These are phyloP conservation scores for Eristalinus aeneus DNA, from an alignment of 2,888 invertebrate genomes.

Conservation along the genomic window DNA sequence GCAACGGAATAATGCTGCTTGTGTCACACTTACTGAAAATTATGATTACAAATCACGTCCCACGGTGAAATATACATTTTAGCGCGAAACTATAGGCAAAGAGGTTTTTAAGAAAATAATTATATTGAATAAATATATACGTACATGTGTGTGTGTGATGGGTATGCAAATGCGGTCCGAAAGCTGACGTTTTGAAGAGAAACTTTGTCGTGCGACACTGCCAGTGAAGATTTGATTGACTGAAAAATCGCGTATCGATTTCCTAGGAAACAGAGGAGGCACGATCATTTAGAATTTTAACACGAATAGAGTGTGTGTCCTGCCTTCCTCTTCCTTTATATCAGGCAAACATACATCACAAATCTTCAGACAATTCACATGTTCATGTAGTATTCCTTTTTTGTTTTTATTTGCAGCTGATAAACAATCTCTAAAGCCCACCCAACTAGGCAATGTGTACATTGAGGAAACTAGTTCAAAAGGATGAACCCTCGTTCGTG, in stretches of 20 bases:
- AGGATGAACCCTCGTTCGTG: constrained; percentile 73
- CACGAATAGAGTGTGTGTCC: background rate
- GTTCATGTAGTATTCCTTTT: constrained; percentile 29
- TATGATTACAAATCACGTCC: constrained; percentile 53
- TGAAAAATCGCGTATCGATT: constrained; percentile 42
- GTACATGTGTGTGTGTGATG: constrained; percentile 7
- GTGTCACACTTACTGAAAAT: constrained; percentile 49
- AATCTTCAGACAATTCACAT: background rate
- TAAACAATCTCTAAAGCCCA: constrained; percentile 77
- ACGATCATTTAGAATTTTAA: constrained; percentile 19
- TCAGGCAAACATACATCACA: background rate
- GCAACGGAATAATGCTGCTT: constrained; percentile 8
- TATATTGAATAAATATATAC: constrained; percentile 16
- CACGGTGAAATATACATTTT: constrained; percentile 44
- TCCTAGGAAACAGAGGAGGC: constrained; percentile 51
- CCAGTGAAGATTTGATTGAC: constrained; percentile 53
- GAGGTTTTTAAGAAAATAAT: constrained; percentile 40
- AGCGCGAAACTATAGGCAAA: constrained; percentile 46
- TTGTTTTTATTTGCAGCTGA: constrained; percentile 72
- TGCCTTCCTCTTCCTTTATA: constrained; percentile 3
- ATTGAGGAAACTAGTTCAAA: constrained; percentile 79
- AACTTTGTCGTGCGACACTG: constrained; percentile 49
- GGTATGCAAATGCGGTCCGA: constrained; percentile 46
- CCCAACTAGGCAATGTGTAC: constrained; percentile 79
- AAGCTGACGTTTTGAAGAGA: constrained; percentile 42